phyloP scores from a whole-genome alignment of 2,888 invertebrate species.

The Agapetus fuscipes region DNA sequence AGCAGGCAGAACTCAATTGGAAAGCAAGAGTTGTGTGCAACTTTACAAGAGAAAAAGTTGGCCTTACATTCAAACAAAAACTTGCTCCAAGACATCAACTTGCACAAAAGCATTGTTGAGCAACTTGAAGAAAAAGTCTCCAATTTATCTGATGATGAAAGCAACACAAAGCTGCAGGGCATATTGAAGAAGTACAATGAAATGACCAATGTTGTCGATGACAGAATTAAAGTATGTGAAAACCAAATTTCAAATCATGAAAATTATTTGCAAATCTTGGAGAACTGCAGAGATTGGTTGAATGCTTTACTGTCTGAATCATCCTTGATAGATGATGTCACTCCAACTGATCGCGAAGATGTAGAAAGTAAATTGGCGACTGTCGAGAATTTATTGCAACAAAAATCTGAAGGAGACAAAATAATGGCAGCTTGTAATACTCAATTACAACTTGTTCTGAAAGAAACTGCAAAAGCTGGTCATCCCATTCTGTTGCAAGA shows the following conservation, averaged over 20 bases:
- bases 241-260: slow-evolving; percentile 74
- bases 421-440: slow-evolving; percentile 59
- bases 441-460: slow-evolving; percentile 61
- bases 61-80: slow-evolving; percentile 73
- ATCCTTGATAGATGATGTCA: slow-evolving; percentile 65
- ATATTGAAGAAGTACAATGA: slow-evolving; percentile 64
- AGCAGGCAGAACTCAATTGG: slow-evolving; percentile 69
- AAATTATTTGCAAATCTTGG: slow-evolving; percentile 68
- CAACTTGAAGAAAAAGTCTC: slow-evolving; percentile 77
- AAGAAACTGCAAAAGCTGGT: slow-evolving; percentile 67
- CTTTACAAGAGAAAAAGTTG: slow-evolving; percentile 80
- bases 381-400: slow-evolving; percentile 65
- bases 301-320: slow-evolving; percentile 72
- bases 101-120: slow-evolving; percentile 76
- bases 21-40: slow-evolving; percentile 63
- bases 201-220: slow-evolving; percentile 56
- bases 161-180: slow-evolving; percentile 61
- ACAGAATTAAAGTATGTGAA: slow-evolving; percentile 56
- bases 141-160: slow-evolving; percentile 68
- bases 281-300: slow-evolving; percentile 75
- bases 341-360: slow-evolving; percentile 68
- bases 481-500: slow-evolving; percentile 64
- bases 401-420: slow-evolving; percentile 63
- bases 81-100: slow-evolving; percentile 73
- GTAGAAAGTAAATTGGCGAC: slow-evolving; percentile 65